Conservation (phyloP, 2,113 vertebrate species). For the Sialia sialis region DNA sequence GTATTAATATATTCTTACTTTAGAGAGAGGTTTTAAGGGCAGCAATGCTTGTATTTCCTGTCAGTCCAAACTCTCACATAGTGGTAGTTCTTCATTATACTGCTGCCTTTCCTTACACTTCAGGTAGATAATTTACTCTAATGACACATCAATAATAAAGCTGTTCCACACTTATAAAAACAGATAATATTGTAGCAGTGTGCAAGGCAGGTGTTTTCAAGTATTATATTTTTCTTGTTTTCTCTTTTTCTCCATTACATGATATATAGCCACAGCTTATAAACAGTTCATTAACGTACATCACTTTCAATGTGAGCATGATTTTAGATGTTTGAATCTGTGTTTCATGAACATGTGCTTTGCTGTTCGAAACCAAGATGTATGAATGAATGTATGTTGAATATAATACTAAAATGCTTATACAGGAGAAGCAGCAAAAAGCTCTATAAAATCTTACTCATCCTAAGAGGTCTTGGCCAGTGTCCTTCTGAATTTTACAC, state of each 20-base stretch:
- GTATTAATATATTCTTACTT: neutral
- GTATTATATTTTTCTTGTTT: neutral
- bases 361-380: neutral
- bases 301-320: neutral
- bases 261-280: neutral
- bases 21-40: neutral
- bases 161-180: neutral
- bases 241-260: neutral
- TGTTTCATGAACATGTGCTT: neutral
- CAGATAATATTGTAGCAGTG: neutral
- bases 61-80: neutral
- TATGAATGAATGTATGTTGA: slow-evolving; percentile 22
- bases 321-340: neutral
- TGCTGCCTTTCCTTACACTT: neutral
- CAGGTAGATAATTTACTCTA: neutral
- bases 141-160: neutral
- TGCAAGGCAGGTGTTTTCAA: neutral
- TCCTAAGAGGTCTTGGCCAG: slow-evolving; percentile 39
- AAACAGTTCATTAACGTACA: neutral
- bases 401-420: slow-evolving; percentile 26
- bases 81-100: neutral
- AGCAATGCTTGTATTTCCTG: neutral
- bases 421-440: neutral
- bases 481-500: slow-evolving; percentile 55
- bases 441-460: neutral